Evolutionary conservation across 1,140 invertebrate species (phyloP).

Genomic region (Euwallacea similis): DNA sequence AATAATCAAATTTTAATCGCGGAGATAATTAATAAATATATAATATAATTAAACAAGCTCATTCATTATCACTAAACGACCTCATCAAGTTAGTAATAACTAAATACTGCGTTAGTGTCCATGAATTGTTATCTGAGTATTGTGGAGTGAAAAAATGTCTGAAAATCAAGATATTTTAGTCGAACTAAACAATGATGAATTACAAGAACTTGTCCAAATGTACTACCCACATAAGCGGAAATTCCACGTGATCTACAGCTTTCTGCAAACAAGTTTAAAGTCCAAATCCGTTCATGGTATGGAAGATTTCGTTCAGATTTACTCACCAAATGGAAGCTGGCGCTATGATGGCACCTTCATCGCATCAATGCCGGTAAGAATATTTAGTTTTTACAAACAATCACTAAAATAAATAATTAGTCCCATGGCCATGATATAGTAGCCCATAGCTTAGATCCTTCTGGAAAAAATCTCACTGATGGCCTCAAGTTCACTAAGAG

Average conservation of each 20-base stretch:
- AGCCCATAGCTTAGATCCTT: slow-evolving; percentile 6
- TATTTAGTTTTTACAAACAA: background rate
- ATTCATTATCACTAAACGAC: too few species aligned
- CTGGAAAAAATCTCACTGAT: slow-evolving; percentile 1
- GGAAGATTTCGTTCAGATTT: slow-evolving; percentile 5
- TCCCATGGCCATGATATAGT: slow-evolving; percentile 10
- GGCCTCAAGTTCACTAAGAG: background rate
- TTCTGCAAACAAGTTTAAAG: slow-evolving; percentile 18
- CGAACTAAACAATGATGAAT: slow-evolving; percentile 5
- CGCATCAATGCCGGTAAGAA: slow-evolving; percentile 22
- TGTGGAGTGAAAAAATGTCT: background rate
- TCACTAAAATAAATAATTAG: background rate
- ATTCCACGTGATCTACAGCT: slow-evolving; percentile 14
- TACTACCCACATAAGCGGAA: background rate
- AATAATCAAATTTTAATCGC: too few species aligned
- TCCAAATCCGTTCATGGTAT: slow-evolving; percentile 2
- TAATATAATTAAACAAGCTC: too few species aligned
- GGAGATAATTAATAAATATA: too few species aligned
- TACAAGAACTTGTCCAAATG: slow-evolving; percentile 13
- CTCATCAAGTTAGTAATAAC: too few species aligned
- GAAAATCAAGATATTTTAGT: slow-evolving; percentile 10
- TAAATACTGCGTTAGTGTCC: too few species aligned
- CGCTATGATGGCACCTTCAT: slow-evolving; percentile 22
- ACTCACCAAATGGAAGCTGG: slow-evolving; percentile 13
- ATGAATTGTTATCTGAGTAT: too few species aligned